These are phyloP conservation scores for Theristus sp. DNA, from an alignment of 2,888 invertebrate species.

Conservation along the genomic window DNA sequence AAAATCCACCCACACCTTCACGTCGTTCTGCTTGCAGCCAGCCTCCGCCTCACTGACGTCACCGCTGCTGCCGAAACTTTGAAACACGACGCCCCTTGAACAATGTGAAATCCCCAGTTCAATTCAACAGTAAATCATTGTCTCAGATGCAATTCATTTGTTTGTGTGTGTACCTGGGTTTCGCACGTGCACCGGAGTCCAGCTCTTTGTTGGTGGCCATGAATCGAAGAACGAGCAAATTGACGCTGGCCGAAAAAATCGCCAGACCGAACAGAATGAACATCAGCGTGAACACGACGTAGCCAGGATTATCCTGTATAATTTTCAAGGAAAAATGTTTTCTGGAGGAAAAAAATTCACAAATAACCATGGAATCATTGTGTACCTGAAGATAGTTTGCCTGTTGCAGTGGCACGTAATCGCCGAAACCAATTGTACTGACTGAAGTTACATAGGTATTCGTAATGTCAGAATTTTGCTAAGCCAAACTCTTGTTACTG, in stretches of 20 bases:
- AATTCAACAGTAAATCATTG: too few species aligned
- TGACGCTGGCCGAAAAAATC: constrained; percentile 93
- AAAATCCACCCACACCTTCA: too few species aligned
- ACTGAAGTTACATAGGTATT: constrained; percentile 30
- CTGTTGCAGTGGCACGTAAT: constrained; percentile 91
- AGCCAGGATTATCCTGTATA: constrained; percentile 55
- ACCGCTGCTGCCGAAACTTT: too few species aligned
- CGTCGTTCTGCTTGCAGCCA: too few species aligned
- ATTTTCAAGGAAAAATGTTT: neutral
- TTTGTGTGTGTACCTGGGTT: too few species aligned
- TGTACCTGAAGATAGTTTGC: constrained; percentile 42
- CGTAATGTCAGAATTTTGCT: neutral
- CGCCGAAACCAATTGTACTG: constrained; percentile 92
- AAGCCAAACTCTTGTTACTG: neutral
- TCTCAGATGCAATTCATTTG: too few species aligned
- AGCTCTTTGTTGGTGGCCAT: constrained; percentile 65
- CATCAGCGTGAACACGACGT: constrained; percentile 81
- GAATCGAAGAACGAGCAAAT: constrained; percentile 78
- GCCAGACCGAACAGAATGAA: constrained; percentile 94
- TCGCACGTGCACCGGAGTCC: too few species aligned
- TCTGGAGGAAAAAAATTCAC: too few species aligned
- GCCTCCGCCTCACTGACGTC: too few species aligned
- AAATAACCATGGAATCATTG: too few species aligned
- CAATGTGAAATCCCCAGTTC: too few species aligned
- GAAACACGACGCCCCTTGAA: too few species aligned